Evolutionary conservation across 2,797 vertebrate species (phyloP), one percentile per base, ranked within the genome.

Genomic region (Gymnothorax reevesii): DNA sequence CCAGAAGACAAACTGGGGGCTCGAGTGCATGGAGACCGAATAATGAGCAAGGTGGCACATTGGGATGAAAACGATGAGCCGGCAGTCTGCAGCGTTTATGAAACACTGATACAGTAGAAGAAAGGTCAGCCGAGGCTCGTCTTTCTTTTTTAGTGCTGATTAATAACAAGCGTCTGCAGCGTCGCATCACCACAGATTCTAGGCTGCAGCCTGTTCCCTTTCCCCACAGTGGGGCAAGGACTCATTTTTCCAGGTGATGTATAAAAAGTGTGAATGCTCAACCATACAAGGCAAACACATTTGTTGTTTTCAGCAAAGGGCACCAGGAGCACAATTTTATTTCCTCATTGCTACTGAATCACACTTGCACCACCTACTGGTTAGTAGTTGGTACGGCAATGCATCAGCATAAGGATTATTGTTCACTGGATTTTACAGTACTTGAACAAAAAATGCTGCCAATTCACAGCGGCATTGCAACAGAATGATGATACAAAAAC

Each of bases 361-460:
- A 84, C 92, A 91, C 91, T 90, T 71, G 89, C 93, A 93, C 94
- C 95, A 92, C 92, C 95, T 95, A 93, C 89, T 92, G 95, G 92
- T 1, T 4, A 69, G 33, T 60, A 73, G 6, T 12, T 60, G 59
- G 7, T 91, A 91, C 88, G 92, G 87, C 92, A 91, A 75, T 75
- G 52, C 84, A n/a, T 22, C 49, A n/a, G 25, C 69, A 33, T 42
- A 73, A n/a, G 22, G 20, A 49, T 75, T 17, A 17, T 13, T 52
- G 12, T 42, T 42, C 73, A 42, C 13, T 6, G 0, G 73, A 75
- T 20, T 75, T 33, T 33, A 75, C 73, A 49, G 73, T 22, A 71
- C 20, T 22, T 15, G 20, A 42, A 6, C 4, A 57, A 57, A 82
- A 10, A 55, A 57, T n/a, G n/a, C 22, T 20, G 13, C 54, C 22